Evolutionary conservation across 2,888 invertebrate species (phyloP).

Genomic region (Noctua fimbriata): DNA sequence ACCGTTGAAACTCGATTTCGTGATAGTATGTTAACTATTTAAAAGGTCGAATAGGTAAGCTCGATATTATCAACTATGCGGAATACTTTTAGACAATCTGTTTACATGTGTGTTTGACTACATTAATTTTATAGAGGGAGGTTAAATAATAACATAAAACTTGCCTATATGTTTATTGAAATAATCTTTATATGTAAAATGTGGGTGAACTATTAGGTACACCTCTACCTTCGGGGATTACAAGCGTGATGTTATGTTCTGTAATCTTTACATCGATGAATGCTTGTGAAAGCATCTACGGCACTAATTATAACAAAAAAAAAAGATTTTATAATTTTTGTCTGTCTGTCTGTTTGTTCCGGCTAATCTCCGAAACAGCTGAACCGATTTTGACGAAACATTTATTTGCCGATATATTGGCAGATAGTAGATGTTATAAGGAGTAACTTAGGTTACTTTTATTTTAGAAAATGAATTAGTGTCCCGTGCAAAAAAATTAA

Average conservation of each 20-base stretch:
- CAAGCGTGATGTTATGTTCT: neutral
- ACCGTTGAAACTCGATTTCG: constrained; percentile 65
- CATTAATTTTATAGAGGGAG: neutral
- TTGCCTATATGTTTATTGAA: neutral
- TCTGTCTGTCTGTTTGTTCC: no score
- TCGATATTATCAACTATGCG: constrained; percentile 22
- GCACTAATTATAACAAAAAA: no score
- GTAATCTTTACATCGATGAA: no score
- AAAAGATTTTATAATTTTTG: no score
- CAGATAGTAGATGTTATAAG: no score
- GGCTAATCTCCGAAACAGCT: no score
- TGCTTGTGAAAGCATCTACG: no score
- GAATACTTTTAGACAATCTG: neutral
- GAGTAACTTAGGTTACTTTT: no score
- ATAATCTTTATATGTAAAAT: neutral
- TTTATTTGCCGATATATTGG: no score
- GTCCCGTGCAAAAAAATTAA: no score
- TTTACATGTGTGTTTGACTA: neutral
- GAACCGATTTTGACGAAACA: no score
- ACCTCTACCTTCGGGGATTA: neutral
- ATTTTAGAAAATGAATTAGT: no score
- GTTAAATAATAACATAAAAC: neutral
- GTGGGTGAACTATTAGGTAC: neutral
- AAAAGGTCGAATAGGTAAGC: constrained; percentile 46
- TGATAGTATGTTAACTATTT: constrained; percentile 66